Percentiles rank a stretch among this genome's conserved stretches.
Evolutionary conservation across 2,888 invertebrate species (phyloP).

Genomic region (Steinernema hermaphroditum): DNA sequence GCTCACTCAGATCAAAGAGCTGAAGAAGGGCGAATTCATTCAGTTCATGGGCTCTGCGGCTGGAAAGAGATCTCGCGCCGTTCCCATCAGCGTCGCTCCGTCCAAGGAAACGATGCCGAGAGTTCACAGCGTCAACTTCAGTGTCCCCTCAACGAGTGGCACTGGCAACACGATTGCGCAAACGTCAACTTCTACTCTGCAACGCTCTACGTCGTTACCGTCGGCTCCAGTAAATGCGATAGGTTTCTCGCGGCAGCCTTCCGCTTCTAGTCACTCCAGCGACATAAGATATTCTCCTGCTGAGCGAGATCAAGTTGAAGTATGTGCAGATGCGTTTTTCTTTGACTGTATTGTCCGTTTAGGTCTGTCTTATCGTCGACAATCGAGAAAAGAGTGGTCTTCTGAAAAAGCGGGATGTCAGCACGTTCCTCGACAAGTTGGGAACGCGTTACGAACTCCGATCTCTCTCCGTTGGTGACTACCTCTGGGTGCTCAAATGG

Average conservation of each 20-base stretch:
- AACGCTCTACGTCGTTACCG: background rate
- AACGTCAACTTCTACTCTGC: background rate
- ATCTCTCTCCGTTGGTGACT: slow-evolving; percentile 62
- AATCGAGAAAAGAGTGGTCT: slow-evolving; percentile 51
- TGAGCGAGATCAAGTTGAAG: slow-evolving; percentile 22
- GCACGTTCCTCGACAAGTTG: slow-evolving; percentile 42
- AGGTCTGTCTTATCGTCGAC: slow-evolving; percentile 58
- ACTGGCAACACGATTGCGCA: background rate
- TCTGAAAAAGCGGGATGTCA: slow-evolving; percentile 38
- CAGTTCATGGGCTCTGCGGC: slow-evolving; percentile 38
- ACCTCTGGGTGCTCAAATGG: slow-evolving; percentile 56
- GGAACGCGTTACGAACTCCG: slow-evolving; percentile 50
- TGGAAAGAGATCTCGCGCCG: slow-evolving; percentile 35
- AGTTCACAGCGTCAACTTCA: background rate
- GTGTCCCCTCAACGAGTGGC: background rate
- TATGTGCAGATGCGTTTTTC: slow-evolving; percentile 32
- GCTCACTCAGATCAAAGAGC: slow-evolving; percentile 19
- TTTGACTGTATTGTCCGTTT: slow-evolving; percentile 13
- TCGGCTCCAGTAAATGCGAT: background rate
- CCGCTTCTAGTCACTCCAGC: background rate
- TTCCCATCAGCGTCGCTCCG: slow-evolving; percentile 30
- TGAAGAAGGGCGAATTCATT: slow-evolving; percentile 44
- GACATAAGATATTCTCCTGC: background rate
- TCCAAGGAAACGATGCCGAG: background rate
- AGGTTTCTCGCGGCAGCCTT: background rate